Conservation (phyloP, 2,113 vertebrate genomes). For the Epinephelus moara region DNA sequence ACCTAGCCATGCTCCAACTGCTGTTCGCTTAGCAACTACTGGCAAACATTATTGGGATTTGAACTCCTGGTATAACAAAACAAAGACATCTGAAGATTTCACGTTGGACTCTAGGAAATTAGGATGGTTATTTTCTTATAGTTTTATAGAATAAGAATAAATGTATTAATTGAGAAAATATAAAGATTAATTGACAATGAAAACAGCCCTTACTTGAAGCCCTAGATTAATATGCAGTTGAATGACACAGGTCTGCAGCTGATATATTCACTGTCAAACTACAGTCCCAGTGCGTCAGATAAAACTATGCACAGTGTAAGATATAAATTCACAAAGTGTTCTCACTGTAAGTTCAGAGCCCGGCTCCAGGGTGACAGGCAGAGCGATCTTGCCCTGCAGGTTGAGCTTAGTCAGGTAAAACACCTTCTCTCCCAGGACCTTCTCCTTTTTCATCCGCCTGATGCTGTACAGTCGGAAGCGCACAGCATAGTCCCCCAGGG, state of each 20-base stretch:
- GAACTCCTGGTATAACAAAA: too few species aligned
- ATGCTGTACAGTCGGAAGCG: constrained; percentile 96
- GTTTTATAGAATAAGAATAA: background rate
- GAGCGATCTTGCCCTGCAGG: constrained; percentile 95
- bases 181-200: background rate
- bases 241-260: background rate
- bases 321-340: constrained; percentile 38
- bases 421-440: constrained; percentile 97
- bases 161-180: background rate
- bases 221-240: background rate
- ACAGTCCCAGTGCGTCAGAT: background rate
- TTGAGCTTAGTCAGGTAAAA: constrained; percentile 98
- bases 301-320: background rate
- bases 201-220: background rate
- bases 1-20: too few species aligned
- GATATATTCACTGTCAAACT: background rate
- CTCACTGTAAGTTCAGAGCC: constrained; percentile 94
- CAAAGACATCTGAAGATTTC: too few species aligned
- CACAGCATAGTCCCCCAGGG: constrained; percentile 95
- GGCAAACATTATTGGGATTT: too few species aligned
- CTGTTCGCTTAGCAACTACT: too few species aligned
- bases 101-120: too few species aligned
- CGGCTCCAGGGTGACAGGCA: constrained; percentile 95
- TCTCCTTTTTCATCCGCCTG: constrained; percentile 96
- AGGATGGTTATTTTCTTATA: background rate